Evolutionary conservation across 2,888 invertebrate species (phyloP), one percentile per base, ranked within the genome.

Genomic region (Octonoba sinensis): DNA sequence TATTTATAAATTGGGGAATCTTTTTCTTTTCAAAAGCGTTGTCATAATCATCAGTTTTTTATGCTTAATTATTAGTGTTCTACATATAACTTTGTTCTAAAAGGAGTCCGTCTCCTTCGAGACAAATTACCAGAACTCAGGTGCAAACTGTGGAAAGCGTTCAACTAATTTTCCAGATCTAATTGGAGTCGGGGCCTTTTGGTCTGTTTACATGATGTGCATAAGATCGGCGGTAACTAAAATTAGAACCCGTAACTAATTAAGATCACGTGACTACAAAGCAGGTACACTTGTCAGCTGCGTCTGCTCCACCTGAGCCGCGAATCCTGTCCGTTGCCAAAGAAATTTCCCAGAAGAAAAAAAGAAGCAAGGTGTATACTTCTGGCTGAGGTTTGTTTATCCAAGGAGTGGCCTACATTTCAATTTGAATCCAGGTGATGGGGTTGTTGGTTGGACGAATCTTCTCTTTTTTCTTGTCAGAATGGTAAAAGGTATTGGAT

Each of bases 201-300:
- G 12, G 22, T 12, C n/a, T 71, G 71, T 71, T 62, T 54, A 49
- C 69, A 36, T 36, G 36, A 62, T 36, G 18, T 62, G 62, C 44
- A 36, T 18, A 44, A 62, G 62, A 62, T 70, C 56, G 47, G 60
- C 60, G 24, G 44, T 46, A 47, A 62, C 64, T 70, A 76, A 76
- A 76, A 70, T 70, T 62, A 64, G 70, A 69, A 69, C 49, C 64
- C 76, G 62, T 76, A 70, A 70, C 76, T 76, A 76, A 76, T 76
- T 76, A 76, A 76, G 76, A 76, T 46, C 76, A 76, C 20, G 65
- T 65, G 65, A 49, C 49, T 44, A 47, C 22, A 24, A 20, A 65
- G 47, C 47, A 36, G 36, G 36, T 36, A 36, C 36, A 20, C 24
- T 65, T 65, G 65, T 65, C 65, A 65, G 65, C 46, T 36, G 36